A percentile compares a stretch with the other conserved stretches of the same genome.
These are phyloP conservation scores for Malthinus flaveolus DNA, from an alignment of 2,888 invertebrate genomes.

Conservation along the genomic window DNA sequence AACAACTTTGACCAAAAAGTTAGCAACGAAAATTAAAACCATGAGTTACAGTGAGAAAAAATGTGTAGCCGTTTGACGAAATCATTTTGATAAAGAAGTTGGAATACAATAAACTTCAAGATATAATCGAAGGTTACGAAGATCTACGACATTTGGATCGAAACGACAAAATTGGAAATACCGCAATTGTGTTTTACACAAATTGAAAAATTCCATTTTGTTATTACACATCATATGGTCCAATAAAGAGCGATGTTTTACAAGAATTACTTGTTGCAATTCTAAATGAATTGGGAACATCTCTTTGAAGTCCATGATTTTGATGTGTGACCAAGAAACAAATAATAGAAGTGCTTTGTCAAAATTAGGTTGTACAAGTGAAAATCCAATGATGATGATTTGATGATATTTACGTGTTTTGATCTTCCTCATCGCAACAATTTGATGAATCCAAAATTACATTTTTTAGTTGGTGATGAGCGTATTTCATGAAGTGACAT, in stretches of 20 bases:
- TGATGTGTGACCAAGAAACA: conserved; percentile 24
- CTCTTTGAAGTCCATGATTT: conserved; percentile 14
- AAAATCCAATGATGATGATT: conserved; percentile 13
- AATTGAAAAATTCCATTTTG: conserved; percentile 25
- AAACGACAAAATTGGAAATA: conserved; percentile 23
- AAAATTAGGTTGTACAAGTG: conserved; percentile 18
- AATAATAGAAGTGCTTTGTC: conserved; percentile 18
- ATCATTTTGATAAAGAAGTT: conserved; percentile 25
- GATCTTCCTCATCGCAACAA: conserved; percentile 26
- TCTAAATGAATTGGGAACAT: conserved; percentile 6
- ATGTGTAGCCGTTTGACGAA: conserved; percentile 32
- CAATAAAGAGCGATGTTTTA: conserved; percentile 15
- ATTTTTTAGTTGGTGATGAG: conserved; percentile 5
- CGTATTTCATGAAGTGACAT: conserved; percentile 18
- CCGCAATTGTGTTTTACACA: conserved; percentile 18
- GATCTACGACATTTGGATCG: conserved; percentile 27
- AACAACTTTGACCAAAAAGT: conserved; percentile 29
- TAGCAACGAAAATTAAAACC: conserved; percentile 29
- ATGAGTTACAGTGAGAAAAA: conserved; percentile 32
- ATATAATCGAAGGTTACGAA: conserved; percentile 29
- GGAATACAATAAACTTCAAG: conserved; percentile 20
- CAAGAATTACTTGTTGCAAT: conserved; percentile 13
- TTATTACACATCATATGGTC: conserved; percentile 19
- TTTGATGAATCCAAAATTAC: conserved; percentile 20
- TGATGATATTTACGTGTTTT: conserved; percentile 19